phyloP scores from a whole-genome alignment of 2,797 vertebrate genomes.

The Pseudochirops corinnae region DNA sequence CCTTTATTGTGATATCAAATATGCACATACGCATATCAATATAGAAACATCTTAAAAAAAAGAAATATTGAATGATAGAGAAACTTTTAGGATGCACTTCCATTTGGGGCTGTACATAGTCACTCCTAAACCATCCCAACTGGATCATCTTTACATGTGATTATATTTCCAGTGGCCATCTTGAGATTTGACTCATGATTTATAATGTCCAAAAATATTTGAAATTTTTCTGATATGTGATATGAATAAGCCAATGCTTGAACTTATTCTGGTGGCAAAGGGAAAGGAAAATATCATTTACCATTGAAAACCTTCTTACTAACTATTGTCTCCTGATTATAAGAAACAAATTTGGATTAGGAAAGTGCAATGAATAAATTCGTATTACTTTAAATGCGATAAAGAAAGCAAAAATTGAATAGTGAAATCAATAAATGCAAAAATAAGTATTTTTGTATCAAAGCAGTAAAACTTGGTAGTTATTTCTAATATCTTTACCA shows the following conservation, averaged over 20 bases:
- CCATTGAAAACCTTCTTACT: constrained; percentile 44
- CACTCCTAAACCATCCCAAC: not conserved
- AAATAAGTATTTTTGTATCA: constrained; percentile 33
- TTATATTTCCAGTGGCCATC: not conserved
- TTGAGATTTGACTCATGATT: constrained; percentile 36
- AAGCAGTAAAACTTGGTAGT: not conserved
- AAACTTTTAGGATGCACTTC: not conserved
- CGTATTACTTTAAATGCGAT: constrained; percentile 23
- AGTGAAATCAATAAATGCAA: constrained; percentile 1
- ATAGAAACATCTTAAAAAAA: not conserved
- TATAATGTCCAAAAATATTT: constrained; percentile 10
- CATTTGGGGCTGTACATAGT: not conserved
- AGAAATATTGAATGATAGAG: not conserved
- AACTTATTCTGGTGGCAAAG: not conserved
- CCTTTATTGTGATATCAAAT: not conserved
- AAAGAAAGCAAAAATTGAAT: constrained; percentile 32
- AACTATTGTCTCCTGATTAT: not conserved
- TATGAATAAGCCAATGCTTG: not conserved
- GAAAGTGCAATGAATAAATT: constrained; percentile 32
- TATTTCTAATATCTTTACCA: constrained; percentile 15
- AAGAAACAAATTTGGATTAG: constrained; percentile 27
- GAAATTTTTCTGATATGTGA: not conserved
- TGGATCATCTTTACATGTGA: constrained; percentile 20
- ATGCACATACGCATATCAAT: not conserved
- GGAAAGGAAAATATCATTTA: constrained; percentile 29